A percentile compares a stretch with the other conserved stretches of the same genome.
Conservation (phyloP, 2,113 vertebrate species). For the Stercorarius parasiticus region DNA sequence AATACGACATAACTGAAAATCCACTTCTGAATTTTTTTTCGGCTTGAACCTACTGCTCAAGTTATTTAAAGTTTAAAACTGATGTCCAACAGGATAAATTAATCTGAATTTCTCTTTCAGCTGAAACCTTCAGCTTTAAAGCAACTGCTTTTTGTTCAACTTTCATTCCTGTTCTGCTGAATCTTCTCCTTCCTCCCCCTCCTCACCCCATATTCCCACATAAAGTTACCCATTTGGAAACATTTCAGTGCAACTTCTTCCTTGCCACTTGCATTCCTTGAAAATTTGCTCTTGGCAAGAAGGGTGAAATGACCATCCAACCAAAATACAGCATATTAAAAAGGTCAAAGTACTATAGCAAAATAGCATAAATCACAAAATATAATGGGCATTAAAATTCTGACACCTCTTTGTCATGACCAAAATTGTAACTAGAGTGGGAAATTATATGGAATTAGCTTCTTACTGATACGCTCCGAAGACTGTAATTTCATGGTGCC, state of each 20-base stretch:
- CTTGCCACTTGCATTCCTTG: not conserved
- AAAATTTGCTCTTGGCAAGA: not conserved
- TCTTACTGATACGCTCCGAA: constrained; percentile 36
- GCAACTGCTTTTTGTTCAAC: not conserved
- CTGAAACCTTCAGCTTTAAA: not conserved
- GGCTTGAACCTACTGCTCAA: not conserved
- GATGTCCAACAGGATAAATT: not conserved
- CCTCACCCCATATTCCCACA: not conserved
- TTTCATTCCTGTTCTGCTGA: not conserved
- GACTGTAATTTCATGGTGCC: constrained; percentile 63
- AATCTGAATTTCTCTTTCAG: not conserved
- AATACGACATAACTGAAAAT: not conserved
- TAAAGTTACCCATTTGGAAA: not conserved
- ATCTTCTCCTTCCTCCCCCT: not conserved
- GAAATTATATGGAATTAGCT: constrained; percentile 62
- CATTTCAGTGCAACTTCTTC: not conserved
- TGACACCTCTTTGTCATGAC: constrained; percentile 33
- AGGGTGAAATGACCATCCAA: not conserved
- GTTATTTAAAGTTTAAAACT: not conserved
- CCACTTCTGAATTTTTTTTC: not conserved
- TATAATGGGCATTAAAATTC: constrained; percentile 1
- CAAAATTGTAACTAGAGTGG: constrained; percentile 31
- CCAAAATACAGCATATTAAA: not conserved
- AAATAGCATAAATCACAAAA: constrained; percentile 38
- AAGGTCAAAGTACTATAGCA: not conserved